Conservation (phyloP, 2,797 vertebrate species). For the Spheniscus humboldti region DNA sequence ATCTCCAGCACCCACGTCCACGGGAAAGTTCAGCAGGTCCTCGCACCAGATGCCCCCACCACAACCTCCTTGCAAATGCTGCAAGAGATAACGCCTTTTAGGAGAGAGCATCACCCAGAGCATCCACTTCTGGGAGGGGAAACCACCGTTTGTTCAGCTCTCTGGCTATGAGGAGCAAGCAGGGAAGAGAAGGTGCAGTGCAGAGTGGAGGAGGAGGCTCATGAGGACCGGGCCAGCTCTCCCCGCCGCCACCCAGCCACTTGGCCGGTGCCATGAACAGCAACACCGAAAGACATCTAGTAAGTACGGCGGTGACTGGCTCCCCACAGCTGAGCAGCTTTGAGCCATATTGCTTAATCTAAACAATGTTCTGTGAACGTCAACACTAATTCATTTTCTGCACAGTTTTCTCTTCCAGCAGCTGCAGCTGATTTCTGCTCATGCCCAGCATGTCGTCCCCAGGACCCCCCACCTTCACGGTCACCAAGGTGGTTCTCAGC, state of each 20-base stretch:
- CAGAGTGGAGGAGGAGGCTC: background rate
- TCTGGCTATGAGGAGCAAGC: background rate
- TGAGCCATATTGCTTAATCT: conserved; percentile 2
- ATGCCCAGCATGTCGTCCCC: background rate
- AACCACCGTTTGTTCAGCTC: background rate
- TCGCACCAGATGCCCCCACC: background rate
- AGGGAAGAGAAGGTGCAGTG: background rate
- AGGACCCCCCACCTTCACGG: background rate
- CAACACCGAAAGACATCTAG: background rate
- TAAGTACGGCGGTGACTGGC: background rate
- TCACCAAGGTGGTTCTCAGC: background rate
- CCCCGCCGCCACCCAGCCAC: background rate
- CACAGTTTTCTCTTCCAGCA: background rate
- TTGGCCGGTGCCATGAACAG: background rate
- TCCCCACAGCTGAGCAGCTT: background rate
- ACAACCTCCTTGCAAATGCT: background rate
- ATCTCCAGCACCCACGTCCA: background rate
- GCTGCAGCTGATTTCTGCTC: conserved; percentile 1
- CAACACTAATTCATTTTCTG: conserved; percentile 5
- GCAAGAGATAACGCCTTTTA: background rate
- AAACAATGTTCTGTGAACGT: background rate
- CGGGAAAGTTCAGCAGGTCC: rapidly evolving
- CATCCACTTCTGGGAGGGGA: background rate
- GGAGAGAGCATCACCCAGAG: background rate
- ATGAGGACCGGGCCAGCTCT: background rate